phyloP scores from a whole-genome alignment of 2,113 vertebrate species.

The Onychostruthus taczanowskii region DNA sequence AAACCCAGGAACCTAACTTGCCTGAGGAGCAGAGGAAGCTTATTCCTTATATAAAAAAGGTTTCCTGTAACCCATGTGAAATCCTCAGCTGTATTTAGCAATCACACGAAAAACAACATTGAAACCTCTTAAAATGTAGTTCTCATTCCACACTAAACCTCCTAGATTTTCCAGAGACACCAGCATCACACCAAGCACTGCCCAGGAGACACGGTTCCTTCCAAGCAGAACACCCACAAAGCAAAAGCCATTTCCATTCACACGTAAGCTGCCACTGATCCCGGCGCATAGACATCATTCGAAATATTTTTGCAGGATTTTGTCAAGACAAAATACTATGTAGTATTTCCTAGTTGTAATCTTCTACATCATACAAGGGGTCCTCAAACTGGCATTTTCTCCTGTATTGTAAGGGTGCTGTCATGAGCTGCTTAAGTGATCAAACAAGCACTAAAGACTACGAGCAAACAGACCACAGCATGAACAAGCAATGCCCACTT shows the following conservation, averaged over 20 bases:
- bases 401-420: background rate
- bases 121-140: background rate
- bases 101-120: fast-evolving
- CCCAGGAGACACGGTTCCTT: fast-evolving
- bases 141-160: background rate
- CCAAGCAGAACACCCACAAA: background rate
- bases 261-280: background rate
- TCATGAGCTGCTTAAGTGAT: slow-evolving; percentile 22
- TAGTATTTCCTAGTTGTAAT: background rate
- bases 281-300: fast-evolving
- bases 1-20: background rate
- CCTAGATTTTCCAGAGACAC: background rate
- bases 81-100: background rate
- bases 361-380: background rate
- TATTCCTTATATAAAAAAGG: background rate
- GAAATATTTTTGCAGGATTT: background rate
- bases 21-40: background rate
- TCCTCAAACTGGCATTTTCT: slow-evolving; percentile 10
- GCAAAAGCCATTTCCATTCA: background rate
- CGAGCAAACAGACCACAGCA: slow-evolving; percentile 30
- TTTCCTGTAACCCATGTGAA: background rate
- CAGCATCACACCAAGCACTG: background rate
- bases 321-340: background rate
- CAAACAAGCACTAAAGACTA: slow-evolving; percentile 38
- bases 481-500: slow-evolving; percentile 33